Evolutionary conservation across 2,888 invertebrate species (phyloP).

Genomic region (Escarpia spicata): DNA sequence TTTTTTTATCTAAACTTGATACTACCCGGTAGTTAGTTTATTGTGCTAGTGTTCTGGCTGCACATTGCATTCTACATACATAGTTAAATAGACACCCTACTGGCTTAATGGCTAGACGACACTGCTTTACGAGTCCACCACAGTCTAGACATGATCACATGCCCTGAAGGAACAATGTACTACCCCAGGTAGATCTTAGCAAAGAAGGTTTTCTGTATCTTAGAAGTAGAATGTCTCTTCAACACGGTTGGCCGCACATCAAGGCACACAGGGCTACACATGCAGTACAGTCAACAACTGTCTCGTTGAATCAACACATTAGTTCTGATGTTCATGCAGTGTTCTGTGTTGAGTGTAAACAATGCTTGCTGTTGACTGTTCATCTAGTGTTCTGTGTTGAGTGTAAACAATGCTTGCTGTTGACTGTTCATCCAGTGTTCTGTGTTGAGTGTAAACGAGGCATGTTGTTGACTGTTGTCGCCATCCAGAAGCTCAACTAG

Average conservation of each 20-base stretch:
- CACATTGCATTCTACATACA: not conserved
- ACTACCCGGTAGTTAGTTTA: not conserved
- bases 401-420: not conserved
- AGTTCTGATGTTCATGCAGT: not conserved
- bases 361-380: not conserved
- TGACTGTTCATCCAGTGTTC: not conserved
- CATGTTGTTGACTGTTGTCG: not conserved
- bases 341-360: slow-evolving; percentile 6
- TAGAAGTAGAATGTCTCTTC: not conserved
- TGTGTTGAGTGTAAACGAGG: not conserved
- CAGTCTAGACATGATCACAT: not conserved
- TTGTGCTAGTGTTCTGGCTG: not conserved
- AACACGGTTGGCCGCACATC: not conserved
- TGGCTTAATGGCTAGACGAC: not conserved
- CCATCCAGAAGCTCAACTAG: not conserved
- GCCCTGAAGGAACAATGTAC: not conserved
- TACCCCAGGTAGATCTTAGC: not conserved
- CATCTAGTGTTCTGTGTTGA: too few relatives aligned
- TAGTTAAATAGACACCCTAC: not conserved
- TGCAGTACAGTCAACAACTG: not conserved
- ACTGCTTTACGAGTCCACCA: not conserved
- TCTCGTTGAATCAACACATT: not conserved
- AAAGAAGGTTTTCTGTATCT: not conserved
- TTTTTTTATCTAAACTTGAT: not conserved
- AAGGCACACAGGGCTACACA: slow-evolving; percentile 6